Base-by-base conservation (phyloP, 1,140 invertebrate species). In the Penaeus japonicus region DNA sequence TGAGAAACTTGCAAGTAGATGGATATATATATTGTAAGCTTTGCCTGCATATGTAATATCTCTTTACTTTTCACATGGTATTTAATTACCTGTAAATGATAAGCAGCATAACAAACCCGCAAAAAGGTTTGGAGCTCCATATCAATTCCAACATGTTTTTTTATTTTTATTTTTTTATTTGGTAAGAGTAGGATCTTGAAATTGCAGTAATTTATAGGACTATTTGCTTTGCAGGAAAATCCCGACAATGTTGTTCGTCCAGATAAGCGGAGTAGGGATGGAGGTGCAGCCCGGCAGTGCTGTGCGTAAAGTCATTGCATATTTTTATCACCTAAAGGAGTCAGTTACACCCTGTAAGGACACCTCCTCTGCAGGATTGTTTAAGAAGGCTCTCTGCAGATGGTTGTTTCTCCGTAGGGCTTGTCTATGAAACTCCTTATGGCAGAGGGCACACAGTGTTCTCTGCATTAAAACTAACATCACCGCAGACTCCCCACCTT, bases 211-310 rank as follows among this genome's bases (percentile, higher is more conserved):
- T 47, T 47, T 47, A 47, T 1, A 4, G 47, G 10, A 47, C 15
- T 47, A 15, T 59, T 59, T 4, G 30, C 20, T 77, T 82, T 55
- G 10, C 53, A 88, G 87, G 87, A 88, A 83, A 82, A 82, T 22
- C 87, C 79, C 70, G 87, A 88, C 62, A 88, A 81, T 30, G 80
- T 82, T 39, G 87, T 88, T 30, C 87, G 80, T 55, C 87, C 87
- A 39, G 87, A 84, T 17, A 84, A 47, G 47, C 47, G 80, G 80
- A 88, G 80, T 39, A 82, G 57, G 39, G 80, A 82, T 35, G 65
- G 86, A 82, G 84, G 84, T 78, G 57, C 86, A 75, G 86, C 78
- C 79, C 78, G 87, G 47, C 87, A 88, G 55, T 88, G 87, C 87
- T 88, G 87, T 47, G 87, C 87, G 87, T 88, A 88, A 81, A 83